A percentile compares a stretch with the other conserved stretches of the same genome.
Conservation (phyloP, 2,113 vertebrate genomes). For the Bubo scandiacus region DNA sequence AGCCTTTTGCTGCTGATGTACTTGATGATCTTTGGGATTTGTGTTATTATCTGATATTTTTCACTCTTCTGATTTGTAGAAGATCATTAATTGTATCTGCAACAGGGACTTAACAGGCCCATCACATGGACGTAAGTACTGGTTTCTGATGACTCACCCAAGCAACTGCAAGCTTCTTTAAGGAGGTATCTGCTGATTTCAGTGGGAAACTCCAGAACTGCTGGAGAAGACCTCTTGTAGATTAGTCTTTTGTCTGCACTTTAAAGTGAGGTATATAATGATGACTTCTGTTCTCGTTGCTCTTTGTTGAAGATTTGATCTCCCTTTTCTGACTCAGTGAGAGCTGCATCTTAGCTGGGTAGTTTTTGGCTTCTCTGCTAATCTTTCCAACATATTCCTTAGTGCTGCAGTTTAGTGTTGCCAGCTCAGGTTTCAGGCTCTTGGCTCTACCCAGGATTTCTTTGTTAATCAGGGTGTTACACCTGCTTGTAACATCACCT, state of each 20-base stretch:
- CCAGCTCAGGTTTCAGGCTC: not conserved
- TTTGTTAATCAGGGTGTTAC: conserved; percentile 22
- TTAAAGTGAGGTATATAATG: not conserved
- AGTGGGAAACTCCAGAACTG: not conserved
- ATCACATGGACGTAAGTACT: not conserved
- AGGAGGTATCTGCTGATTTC: not conserved
- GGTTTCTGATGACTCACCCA: not conserved
- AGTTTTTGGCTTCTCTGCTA: not conserved
- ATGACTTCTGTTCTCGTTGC: not conserved
- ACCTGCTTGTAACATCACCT: not conserved
- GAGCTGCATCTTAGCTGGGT: not conserved
- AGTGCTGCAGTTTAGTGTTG: not conserved
- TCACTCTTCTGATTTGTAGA: not conserved
- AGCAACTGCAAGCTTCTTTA: not conserved
- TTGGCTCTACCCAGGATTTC: not conserved
- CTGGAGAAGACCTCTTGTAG: not conserved
- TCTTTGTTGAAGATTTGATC: not conserved
- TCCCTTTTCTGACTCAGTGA: not conserved
- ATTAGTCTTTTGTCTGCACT: not conserved
- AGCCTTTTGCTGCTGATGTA: not conserved
- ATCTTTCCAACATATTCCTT: not conserved
- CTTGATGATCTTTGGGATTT: not conserved
- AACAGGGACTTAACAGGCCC: not conserved
- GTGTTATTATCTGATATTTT: not conserved
- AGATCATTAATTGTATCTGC: not conserved